These are phyloP conservation scores for Bimastos eiseni DNA, from an alignment of 2,888 invertebrate genomes.

Conservation along the genomic window DNA sequence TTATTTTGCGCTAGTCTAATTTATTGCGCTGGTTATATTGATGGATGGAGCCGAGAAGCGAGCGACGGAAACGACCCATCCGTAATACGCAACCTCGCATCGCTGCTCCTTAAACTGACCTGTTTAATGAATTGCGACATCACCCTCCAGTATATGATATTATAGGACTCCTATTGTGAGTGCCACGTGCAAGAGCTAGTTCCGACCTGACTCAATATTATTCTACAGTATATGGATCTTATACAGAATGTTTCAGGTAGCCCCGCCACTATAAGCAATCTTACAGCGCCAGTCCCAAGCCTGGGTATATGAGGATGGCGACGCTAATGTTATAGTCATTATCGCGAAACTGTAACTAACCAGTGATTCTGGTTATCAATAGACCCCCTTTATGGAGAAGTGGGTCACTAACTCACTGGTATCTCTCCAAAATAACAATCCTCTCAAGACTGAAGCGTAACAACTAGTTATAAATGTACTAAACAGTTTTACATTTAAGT, in stretches of 20 bases:
- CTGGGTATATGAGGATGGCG: too few species aligned
- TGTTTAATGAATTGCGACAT: not conserved
- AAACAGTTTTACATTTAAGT: too few species aligned
- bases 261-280: too few species aligned
- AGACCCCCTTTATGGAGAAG: too few species aligned
- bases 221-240: not conserved
- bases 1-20: not conserved
- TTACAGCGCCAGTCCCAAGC: too few species aligned
- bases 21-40: not conserved
- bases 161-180: not conserved
- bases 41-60: not conserved
- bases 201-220: not conserved
- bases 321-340: too few species aligned
- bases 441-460: too few species aligned
- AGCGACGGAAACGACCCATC: not conserved
- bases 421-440: too few species aligned
- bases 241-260: not conserved
- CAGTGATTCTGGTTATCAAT: too few species aligned
- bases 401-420: too few species aligned
- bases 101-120: not conserved
- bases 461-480: too few species aligned
- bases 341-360: too few species aligned
- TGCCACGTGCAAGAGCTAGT: not conserved
- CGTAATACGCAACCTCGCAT: not conserved
- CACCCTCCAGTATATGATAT: not conserved